Evolutionary conservation across 2,797 vertebrate genomes (phyloP).

Genomic region (Onychomys torridus): DNA sequence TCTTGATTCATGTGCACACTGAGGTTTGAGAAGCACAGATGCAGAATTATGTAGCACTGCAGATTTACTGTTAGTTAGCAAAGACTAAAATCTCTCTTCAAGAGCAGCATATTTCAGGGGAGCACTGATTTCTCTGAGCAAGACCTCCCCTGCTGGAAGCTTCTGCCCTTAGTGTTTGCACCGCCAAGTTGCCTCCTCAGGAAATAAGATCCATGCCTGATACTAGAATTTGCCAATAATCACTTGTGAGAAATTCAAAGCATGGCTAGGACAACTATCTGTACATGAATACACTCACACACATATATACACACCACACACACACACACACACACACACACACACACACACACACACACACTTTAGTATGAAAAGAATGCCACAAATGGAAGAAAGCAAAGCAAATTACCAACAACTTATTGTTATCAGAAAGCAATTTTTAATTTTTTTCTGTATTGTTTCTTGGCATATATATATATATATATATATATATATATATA

Average conservation of each 20-base stretch:
- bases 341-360: neutral
- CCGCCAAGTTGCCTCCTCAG: neutral
- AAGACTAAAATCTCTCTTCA: neutral
- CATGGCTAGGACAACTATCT: neutral
- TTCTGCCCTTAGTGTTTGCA: neutral
- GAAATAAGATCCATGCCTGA: neutral
- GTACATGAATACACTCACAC: neutral
- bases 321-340: neutral
- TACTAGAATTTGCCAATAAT: neutral
- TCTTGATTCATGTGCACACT: neutral
- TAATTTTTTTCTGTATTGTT: neutral
- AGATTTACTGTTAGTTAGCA: neutral
- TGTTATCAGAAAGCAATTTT: neutral
- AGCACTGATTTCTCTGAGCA: neutral
- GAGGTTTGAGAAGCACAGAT: neutral
- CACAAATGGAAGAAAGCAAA: conserved; percentile 28
- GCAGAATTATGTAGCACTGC: neutral
- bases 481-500: too few relatives aligned
- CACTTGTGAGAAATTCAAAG: neutral
- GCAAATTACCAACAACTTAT: neutral
- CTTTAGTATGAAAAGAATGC: neutral
- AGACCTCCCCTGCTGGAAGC: neutral
- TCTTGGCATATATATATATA: neutral
- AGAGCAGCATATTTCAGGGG: neutral
- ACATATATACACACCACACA: neutral